Percentiles rank a stretch among this genome's conserved stretches.
Conservation (phyloP, 2,797 vertebrate species). For the Pseudotriccus pelzelni region DNA sequence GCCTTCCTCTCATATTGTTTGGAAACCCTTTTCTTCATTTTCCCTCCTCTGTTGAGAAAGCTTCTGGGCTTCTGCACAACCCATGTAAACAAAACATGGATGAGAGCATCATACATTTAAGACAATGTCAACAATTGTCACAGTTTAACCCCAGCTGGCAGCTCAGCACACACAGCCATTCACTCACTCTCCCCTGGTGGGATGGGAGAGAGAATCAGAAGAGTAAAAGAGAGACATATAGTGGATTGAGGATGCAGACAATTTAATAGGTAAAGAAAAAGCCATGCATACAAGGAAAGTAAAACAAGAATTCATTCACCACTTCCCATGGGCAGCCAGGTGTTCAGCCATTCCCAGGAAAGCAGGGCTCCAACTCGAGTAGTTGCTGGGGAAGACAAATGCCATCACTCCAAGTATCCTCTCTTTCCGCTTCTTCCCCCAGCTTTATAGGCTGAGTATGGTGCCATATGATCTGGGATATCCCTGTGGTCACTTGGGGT, state of each 20-base stretch:
- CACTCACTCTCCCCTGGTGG: fast-evolving
- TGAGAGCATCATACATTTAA: neutral
- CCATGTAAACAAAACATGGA: neutral
- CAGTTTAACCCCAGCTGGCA: neutral
- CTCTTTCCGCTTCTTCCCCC: too few relatives aligned
- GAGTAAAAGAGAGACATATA: neutral
- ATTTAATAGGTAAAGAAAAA: neutral
- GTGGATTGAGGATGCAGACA: neutral
- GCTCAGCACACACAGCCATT: fast-evolving
- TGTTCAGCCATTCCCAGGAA: neutral
- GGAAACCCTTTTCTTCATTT: neutral
- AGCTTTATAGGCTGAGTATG: neutral
- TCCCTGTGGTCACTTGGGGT: neutral
- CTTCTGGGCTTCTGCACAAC: neutral
- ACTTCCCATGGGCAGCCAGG: neutral
- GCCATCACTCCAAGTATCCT: neutral
- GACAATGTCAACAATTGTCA: neutral
- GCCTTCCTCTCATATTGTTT: neutral
- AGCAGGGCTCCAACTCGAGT: neutral
- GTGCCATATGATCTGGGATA: neutral
- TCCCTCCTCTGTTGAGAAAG: neutral
- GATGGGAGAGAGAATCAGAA: neutral
- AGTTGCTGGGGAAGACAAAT: neutral
- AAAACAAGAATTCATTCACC: neutral
- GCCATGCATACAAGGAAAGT: neutral